These are phyloP conservation scores for Sclerurus mexicanus DNA, from an alignment of 2,113 vertebrate genomes.

Conservation along the genomic window DNA sequence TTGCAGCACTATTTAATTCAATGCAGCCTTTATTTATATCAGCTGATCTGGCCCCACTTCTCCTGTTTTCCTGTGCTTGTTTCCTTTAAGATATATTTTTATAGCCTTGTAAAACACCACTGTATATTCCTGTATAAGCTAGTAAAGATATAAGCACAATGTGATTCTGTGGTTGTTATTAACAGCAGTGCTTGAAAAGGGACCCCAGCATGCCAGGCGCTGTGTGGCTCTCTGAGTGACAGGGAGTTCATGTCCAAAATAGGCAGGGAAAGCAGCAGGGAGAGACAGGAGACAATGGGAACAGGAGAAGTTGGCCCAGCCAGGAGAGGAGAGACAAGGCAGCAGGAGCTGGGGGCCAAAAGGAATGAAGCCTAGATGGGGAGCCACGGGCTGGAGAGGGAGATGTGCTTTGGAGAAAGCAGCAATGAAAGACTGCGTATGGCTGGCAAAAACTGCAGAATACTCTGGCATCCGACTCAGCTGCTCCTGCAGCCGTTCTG, in stretches of 20 bases:
- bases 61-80: conserved; percentile 33
- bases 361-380: neutral
- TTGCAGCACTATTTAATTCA: conserved; percentile 20
- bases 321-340: neutral
- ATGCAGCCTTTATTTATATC: conserved; percentile 55
- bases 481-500: conserved; percentile 5
- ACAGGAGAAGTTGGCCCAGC: neutral
- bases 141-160: conserved; percentile 27
- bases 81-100: conserved; percentile 59
- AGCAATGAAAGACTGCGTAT: neutral
- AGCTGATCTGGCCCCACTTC: conserved; percentile 49
- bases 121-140: conserved; percentile 39
- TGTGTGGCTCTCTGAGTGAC: neutral
- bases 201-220: neutral
- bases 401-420: neutral
- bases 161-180: neutral
- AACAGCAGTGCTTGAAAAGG: neutral
- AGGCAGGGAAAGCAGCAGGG: neutral
- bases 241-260: neutral
- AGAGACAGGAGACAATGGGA: neutral
- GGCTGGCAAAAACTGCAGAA: neutral
- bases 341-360: fast-evolving
- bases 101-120: conserved; percentile 55
- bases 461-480: neutral
- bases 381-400: fast-evolving